Base-by-base conservation (phyloP, 2,888 invertebrate species). In the Eretmocerus hayati region DNA sequence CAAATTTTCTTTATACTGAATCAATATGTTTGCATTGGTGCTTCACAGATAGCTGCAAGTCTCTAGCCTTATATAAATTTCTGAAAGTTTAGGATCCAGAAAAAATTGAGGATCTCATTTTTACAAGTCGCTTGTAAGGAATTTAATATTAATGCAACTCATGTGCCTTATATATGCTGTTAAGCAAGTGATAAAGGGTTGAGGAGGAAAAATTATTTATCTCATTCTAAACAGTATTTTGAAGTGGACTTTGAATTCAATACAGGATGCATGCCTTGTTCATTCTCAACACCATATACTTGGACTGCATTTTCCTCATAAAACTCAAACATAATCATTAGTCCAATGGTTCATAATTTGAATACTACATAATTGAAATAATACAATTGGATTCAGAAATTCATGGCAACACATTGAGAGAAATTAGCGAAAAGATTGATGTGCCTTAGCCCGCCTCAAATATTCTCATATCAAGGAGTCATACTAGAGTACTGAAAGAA, bases 401-500 rank as follows among this genome's bases (percentile, higher is more conserved):
- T n/a, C n/a, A n/a, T n/a, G n/a, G n/a, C n/a, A n/a, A n/a, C n/a
- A n/a, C n/a, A n/a, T n/a, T n/a, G n/a, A n/a, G n/a, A n/a, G n/a
- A n/a, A n/a, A n/a, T n/a, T n/a, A n/a, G n/a, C n/a, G 46, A 45
- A 37, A 19, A 48, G 54, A 53, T 47, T 54, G 50, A 33, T 45
- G 52, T 58, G 56, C 54, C 56, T 57, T 56, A 56, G 48, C 57
- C 44, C 22, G 38, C 13, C 22, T 20, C 23, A 23, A 49, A 53
- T 49, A 52, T 55, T 43, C 49, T 53, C 51, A 53, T 58, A 57
- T 61, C 62, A 61, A 60, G 62, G 61, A 59, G 62, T 61, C 62
- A 62, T 61, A 62, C 62, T 66, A 67, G 63, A 65, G 65, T 63
- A 63, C 62, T 59, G 55, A 53, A 57, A 44, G 40, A 16, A 32